Evolutionary conservation across 1,140 invertebrate species (phyloP), one percentile per base, ranked within the genome.

Genomic region (Papilio dardanus): DNA sequence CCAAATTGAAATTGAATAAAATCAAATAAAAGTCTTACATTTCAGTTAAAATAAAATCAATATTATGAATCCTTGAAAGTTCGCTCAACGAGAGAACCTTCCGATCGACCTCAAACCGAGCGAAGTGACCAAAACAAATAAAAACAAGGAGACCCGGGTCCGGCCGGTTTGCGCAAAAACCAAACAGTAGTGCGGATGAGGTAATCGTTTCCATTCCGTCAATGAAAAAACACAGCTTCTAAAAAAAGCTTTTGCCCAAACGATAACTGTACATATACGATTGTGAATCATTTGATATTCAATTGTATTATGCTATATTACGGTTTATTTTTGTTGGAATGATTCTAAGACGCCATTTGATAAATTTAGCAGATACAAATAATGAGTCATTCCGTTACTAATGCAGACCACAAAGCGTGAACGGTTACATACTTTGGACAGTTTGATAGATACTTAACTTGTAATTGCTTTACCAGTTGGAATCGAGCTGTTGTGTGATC

Each of bases 181-280:
- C 67, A 76, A 83, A 86, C 81, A 78, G 83, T 81, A 84, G 81
- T 65, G 8, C 28, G 77, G 87, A 85, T 89, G 89, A 91, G 81
- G 88, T 86, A 89, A 91, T 84, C 85, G 71, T 46, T 46, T 75
- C 73, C 66, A 67, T 80, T 83, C 81, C 84, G 83, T 89, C 83
- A 89, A 91, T 88, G 86, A 86, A 88, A 88, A 87, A 88, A 86
- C 69, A 79, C 73, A 31, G 71, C 69, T 71, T 77, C n/a, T 21
- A 75, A 83, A 75, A 88, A 84, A 84, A 82, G 83, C 75, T 77
- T 67, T 73, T 79, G 77, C 35, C 65, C 65, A 79, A 81, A 68
- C 69, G 54, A 58, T 86, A 83, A 84, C 84, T 82, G 82, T 85
- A 58, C 24, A 58, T 54, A 74, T 77, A 80, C 76, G 69, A 67